Evolutionary conservation across 1,140 invertebrate species (phyloP), one percentile per base, ranked within the genome.

Genomic region (Tribolium madens): DNA sequence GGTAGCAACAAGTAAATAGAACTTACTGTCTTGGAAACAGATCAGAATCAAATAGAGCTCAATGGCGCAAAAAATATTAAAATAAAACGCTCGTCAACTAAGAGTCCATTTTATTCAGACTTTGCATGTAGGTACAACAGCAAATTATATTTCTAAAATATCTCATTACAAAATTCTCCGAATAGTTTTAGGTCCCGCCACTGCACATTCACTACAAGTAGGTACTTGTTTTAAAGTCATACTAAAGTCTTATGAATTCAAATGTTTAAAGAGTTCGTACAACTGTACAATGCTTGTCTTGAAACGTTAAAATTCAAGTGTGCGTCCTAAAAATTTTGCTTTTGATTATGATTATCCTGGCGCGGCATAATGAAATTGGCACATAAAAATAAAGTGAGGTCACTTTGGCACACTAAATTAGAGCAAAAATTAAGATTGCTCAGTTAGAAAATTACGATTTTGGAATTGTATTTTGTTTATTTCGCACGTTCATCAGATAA

Each of bases 81-180:
- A 42, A 10, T 42, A n/a, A 42, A 42, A 42, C 36, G 9, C 36
- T 9, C 2, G 36, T 42, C 9, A 42, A 42, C 36, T 42, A 42
- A 42, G n/a, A 9, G 36, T 9, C n/a, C 36, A 42, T 50, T 50
- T 50, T 17, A 50, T 50, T 50, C 13, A 14, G 12, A 50, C 48
- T 50, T 50, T 15, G 15, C 15, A 7, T 17, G 10, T 50, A 50
- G 12, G 6, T 4, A 3, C 3, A 50, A 57, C 52, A 57, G 52
- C 17, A 57, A 57, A 57, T 57, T 57, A 57, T 18, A 57, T 10
- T 4, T 18, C 52, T 57, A 57, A 3, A 57, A 57, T 57, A 57
- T 21, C 18, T 57, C n/a, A 21, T 21, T 57, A 57, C 17, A 57
- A 57, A 57, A 18, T 57, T 57, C 17, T 21, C 17, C 12, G 52